A percentile compares a stretch with the other conserved stretches of the same genome.
phyloP scores from a whole-genome alignment of 2,113 vertebrate genomes.

The Ammodytes marinus region DNA sequence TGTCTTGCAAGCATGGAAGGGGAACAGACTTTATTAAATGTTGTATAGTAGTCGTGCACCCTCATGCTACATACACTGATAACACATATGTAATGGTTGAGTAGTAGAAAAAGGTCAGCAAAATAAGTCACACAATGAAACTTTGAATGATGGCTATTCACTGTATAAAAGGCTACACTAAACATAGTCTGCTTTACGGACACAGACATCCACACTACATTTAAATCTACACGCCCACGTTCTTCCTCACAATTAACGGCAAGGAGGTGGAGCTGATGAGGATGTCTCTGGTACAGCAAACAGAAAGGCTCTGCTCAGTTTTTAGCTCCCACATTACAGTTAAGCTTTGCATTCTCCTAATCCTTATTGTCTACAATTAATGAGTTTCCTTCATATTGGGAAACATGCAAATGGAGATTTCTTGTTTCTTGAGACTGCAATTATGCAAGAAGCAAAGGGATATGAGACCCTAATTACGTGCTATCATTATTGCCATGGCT shows the following conservation, averaged over 20 bases:
- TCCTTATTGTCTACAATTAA: slow-evolving; percentile 84
- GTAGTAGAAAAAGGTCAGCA: not conserved
- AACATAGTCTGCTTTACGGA: slow-evolving; percentile 37
- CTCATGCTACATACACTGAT: not conserved
- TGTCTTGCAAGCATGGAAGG: not conserved
- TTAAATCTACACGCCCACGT: slow-evolving; percentile 47
- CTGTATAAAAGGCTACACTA: slow-evolving; percentile 4
- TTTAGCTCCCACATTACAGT: slow-evolving; percentile 75
- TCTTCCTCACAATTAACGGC: slow-evolving; percentile 54
- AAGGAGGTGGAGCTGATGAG: slow-evolving; percentile 70
- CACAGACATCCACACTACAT: slow-evolving; percentile 49
- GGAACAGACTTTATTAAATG: not conserved
- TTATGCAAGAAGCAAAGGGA: slow-evolving; percentile 77
- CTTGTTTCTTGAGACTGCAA: slow-evolving; percentile 78
- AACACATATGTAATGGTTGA: not conserved
- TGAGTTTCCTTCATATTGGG: slow-evolving; percentile 81
- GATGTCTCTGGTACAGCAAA: slow-evolving; percentile 59
- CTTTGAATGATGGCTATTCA: slow-evolving; percentile 23
- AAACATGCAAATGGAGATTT: slow-evolving; percentile 84
- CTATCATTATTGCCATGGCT: slow-evolving; percentile 81
- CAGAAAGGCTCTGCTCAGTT: slow-evolving; percentile 70
- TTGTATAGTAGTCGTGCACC: not conserved
- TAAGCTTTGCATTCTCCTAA: slow-evolving; percentile 77
- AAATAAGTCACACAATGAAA: slow-evolving; percentile 29
- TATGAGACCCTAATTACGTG: slow-evolving; percentile 80